Evolutionary conservation across 1,140 invertebrate species (phyloP).

Genomic region (Bombyx mandarina): DNA sequence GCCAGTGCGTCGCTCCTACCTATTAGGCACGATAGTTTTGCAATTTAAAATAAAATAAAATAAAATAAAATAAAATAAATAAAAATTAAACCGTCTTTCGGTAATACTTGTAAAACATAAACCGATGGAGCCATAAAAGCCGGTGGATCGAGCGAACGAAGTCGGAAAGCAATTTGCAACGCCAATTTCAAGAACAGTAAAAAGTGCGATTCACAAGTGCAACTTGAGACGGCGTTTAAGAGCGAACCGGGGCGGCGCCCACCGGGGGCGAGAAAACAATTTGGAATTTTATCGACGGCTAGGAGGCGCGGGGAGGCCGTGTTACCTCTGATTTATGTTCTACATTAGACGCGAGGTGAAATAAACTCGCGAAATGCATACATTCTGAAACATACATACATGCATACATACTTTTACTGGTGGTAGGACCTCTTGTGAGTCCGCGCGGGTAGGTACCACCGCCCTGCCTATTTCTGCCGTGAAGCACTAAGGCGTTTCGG

Average conservation of each 20-base stretch:
- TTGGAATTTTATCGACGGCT: slow-evolving; percentile 62
- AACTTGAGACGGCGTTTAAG: slow-evolving; percentile 68
- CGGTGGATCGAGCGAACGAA: slow-evolving; percentile 16
- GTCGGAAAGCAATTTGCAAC: slow-evolving; percentile 55
- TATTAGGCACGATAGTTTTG: slow-evolving; percentile 34
- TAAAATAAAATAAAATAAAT: slow-evolving; percentile 24
- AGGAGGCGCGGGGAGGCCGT: slow-evolving; percentile 43
- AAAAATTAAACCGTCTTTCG: slow-evolving; percentile 18
- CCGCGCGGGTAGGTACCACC: no score
- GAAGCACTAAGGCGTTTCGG: no score
- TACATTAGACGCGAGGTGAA: slow-evolving; percentile 47
- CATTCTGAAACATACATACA: slow-evolving; percentile 11
- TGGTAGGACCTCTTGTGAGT: no score
- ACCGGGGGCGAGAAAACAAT: slow-evolving; percentile 66
- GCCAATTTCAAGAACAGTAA: slow-evolving; percentile 66
- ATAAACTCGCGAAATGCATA: slow-evolving; percentile 46
- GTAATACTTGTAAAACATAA: slow-evolving; percentile 35
- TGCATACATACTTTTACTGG: no score
- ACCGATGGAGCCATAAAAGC: slow-evolving; percentile 23
- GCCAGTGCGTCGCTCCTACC: slow-evolving; percentile 49
- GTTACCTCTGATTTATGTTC: slow-evolving; percentile 61
- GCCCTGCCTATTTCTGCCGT: no score
- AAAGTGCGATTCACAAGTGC: slow-evolving; percentile 68
- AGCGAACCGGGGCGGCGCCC: slow-evolving; percentile 63
- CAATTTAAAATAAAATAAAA: slow-evolving; percentile 41